Evolutionary conservation across 2,888 invertebrate species (phyloP).

Genomic region (Phanerotoma sp.): DNA sequence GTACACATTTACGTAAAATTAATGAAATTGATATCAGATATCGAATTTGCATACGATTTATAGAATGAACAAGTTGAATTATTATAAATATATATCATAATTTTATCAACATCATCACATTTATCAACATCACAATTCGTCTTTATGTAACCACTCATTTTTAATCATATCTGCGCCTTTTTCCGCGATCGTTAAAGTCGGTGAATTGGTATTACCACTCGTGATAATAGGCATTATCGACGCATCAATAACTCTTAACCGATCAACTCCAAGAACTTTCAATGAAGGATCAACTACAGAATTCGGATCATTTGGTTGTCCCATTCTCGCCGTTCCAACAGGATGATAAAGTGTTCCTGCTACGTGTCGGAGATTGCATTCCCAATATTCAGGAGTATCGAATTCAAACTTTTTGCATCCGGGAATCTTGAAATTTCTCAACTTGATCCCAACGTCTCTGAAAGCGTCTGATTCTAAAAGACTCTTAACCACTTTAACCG

Average conservation of each 20-base stretch:
- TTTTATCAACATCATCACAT: neutral
- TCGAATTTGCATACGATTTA: too few species aligned
- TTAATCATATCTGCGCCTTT: slow-evolving; percentile 68
- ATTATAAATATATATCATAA: neutral
- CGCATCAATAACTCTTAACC: slow-evolving; percentile 66
- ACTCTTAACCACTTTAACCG: slow-evolving; percentile 42
- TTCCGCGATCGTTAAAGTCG: slow-evolving; percentile 68
- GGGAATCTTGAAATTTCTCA: slow-evolving; percentile 38
- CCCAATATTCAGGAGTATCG: slow-evolving; percentile 54
- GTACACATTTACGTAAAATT: too few species aligned
- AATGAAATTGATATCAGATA: neutral
- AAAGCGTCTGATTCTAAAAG: slow-evolving; percentile 41
- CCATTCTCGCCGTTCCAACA: slow-evolving; percentile 66
- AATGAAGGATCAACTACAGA: slow-evolving; percentile 64
- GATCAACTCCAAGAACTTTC: slow-evolving; percentile 60
- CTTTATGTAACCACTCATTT: slow-evolving; percentile 58
- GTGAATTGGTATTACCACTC: slow-evolving; percentile 66
- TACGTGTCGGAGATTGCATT: slow-evolving; percentile 60
- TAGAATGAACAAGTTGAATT: too few species aligned
- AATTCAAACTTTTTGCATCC: slow-evolving; percentile 40
- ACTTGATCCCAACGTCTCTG: slow-evolving; percentile 33
- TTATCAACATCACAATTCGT: slow-evolving; percentile 37
- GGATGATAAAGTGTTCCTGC: slow-evolving; percentile 65
- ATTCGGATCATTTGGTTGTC: slow-evolving; percentile 56
- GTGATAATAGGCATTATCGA: slow-evolving; percentile 68